phyloP scores from a whole-genome alignment of 1,140 invertebrate genomes.

The Saccostrea echinata region DNA sequence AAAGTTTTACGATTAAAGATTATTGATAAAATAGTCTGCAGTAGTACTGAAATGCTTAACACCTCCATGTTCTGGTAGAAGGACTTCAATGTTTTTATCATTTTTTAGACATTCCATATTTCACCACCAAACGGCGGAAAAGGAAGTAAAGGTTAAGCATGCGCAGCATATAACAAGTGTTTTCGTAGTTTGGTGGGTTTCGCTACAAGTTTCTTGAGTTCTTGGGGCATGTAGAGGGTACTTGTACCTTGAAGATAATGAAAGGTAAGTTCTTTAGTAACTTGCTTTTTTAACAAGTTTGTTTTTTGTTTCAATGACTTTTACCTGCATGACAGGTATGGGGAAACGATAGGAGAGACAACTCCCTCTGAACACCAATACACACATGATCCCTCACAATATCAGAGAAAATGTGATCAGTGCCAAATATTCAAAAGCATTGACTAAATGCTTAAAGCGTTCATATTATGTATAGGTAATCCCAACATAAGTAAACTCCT shows the following conservation, averaged over 20 bases:
- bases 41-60: not conserved
- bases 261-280: not conserved
- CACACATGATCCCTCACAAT: not conserved
- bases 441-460: no score
- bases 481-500: no score
- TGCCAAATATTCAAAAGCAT: no score
- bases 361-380: not conserved
- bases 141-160: not conserved
- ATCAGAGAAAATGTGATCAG: not conserved
- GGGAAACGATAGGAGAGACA: conserved; percentile 15
- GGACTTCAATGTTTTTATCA: not conserved
- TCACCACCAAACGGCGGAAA: not conserved
- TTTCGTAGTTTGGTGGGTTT: conserved; percentile 6
- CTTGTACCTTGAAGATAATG: not conserved
- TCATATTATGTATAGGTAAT: no score
- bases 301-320: not conserved
- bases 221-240: not conserved
- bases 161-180: not conserved
- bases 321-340: not conserved
- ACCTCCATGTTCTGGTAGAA: not conserved
- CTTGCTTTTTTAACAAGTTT: not conserved
- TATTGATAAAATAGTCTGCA: not conserved
- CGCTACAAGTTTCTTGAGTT: not conserved
- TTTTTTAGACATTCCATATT: not conserved
- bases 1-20: not conserved